phyloP scores from a whole-genome alignment of 92 coral and sea anemone species.

The Galaxea fascicularis region DNA sequence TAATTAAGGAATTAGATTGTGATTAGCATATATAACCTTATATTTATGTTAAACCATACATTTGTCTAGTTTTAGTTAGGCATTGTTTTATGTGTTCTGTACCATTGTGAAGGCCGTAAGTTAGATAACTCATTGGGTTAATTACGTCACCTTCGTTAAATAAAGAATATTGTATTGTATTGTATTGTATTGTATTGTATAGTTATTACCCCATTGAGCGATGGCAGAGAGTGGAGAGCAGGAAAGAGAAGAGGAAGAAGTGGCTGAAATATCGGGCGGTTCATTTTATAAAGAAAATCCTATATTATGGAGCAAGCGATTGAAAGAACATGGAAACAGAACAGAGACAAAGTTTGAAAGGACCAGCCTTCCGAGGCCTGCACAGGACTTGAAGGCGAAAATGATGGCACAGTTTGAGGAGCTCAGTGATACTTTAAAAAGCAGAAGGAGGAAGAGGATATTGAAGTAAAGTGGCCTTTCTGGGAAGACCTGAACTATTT shows the following conservation, averaged over 20 bases:
- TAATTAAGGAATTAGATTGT: too few relatives aligned
- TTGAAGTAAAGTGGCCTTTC: conserved; percentile 50
- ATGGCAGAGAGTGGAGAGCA: conserved; percentile 19
- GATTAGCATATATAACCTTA: too few relatives aligned
- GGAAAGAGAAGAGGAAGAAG: conserved; percentile 38
- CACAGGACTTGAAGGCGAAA: conserved; percentile 29
- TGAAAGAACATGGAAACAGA: conserved; percentile 46
- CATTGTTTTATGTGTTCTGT: too few relatives aligned
- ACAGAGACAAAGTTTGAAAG: conserved; percentile 13
- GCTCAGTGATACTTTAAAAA: conserved; percentile 53
- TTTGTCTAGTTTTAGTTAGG: too few relatives aligned
- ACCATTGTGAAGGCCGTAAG: too few relatives aligned
- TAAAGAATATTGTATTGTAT: too few relatives aligned
- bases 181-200: too few relatives aligned
- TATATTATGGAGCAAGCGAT: conserved; percentile 37
- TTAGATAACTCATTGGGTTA: too few relatives aligned
- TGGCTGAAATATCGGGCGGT: conserved; percentile 8
- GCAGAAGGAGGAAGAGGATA: conserved; percentile 38
- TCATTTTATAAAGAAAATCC: conserved; percentile 10
- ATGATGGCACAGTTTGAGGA: conserved; percentile 54
- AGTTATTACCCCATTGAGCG: not conserved
- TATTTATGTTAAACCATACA: too few relatives aligned
- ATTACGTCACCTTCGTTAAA: too few relatives aligned
- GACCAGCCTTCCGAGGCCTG: conserved; percentile 23
- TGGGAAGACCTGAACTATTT: conserved; percentile 43